Percentiles rank a stretch among this genome's conserved stretches.
phyloP scores from a whole-genome alignment of 2,797 vertebrate genomes.

The Morelia viridis region DNA sequence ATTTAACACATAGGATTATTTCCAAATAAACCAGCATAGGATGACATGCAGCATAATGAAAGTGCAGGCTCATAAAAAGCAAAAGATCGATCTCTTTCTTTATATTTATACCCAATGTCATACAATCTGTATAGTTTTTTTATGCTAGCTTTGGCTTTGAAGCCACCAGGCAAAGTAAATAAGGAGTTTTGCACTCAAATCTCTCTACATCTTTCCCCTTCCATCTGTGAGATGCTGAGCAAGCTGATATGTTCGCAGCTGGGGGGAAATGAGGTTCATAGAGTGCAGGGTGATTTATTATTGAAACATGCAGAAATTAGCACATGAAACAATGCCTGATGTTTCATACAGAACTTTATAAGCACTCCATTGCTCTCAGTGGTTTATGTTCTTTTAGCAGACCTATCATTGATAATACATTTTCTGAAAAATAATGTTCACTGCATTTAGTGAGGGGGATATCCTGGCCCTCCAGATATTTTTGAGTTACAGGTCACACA shows the following conservation, averaged over 20 bases:
- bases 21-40: background rate
- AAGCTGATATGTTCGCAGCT: constrained; percentile 26
- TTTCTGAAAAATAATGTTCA: background rate
- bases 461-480: background rate
- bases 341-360: background rate
- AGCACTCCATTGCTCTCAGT: background rate
- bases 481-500: background rate
- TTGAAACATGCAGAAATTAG: constrained; percentile 34
- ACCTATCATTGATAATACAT: background rate
- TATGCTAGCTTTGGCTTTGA: constrained; percentile 12
- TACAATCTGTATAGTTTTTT: background rate
- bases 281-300: constrained; percentile 33
- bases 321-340: constrained; percentile 19
- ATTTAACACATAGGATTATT: background rate
- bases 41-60: background rate
- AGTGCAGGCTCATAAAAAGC: background rate
- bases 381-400: background rate
- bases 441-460: background rate
- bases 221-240: constrained; percentile 20
- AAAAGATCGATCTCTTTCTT: background rate
- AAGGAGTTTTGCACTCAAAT: constrained; percentile 39
- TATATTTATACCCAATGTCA: background rate
- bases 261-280: constrained; percentile 21
- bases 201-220: constrained; percentile 12
- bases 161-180: constrained; percentile 11